These are phyloP conservation scores for Tragelaphus imberbis DNA, from an alignment of 2,113 vertebrate species.

Conservation along the genomic window DNA sequence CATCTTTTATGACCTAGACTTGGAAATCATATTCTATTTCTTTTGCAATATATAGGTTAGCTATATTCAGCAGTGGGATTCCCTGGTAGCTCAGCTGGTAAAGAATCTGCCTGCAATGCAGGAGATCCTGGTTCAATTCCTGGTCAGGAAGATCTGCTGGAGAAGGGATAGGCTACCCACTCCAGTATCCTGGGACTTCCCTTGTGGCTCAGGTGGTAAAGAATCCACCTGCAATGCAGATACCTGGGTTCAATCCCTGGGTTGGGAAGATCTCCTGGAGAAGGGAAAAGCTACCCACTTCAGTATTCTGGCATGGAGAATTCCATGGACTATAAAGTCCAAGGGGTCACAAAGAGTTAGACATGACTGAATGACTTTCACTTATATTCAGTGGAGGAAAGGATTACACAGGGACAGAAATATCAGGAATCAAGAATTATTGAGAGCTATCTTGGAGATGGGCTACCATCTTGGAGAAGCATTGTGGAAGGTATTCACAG, in stretches of 20 bases:
- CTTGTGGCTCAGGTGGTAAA: neutral
- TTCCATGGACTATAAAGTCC: neutral
- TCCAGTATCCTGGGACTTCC: neutral
- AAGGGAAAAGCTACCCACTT: neutral
- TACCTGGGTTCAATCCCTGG: neutral
- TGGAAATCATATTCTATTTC: neutral
- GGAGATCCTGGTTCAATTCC: neutral
- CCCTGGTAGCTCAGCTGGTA: neutral
- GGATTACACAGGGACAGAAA: neutral
- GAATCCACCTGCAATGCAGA: neutral
- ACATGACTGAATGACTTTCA: neutral
- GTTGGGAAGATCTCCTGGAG: neutral
- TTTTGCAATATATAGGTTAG: neutral
- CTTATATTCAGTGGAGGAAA: neutral
- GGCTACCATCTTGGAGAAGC: neutral
- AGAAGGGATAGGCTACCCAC: neutral
- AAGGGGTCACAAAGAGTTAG: neutral
- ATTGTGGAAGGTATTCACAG: neutral
- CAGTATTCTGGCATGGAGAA: neutral
- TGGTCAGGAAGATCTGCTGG: neutral
- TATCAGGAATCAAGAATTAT: neutral
- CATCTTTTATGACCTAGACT: neutral
- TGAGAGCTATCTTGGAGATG: neutral
- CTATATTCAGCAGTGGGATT: neutral
- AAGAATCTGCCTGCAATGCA: neutral